A percentile compares a stretch with the other conserved stretches of the same genome.
Conservation (phyloP, 2,113 vertebrate genomes). For the Nycticryphes semicollaris region DNA sequence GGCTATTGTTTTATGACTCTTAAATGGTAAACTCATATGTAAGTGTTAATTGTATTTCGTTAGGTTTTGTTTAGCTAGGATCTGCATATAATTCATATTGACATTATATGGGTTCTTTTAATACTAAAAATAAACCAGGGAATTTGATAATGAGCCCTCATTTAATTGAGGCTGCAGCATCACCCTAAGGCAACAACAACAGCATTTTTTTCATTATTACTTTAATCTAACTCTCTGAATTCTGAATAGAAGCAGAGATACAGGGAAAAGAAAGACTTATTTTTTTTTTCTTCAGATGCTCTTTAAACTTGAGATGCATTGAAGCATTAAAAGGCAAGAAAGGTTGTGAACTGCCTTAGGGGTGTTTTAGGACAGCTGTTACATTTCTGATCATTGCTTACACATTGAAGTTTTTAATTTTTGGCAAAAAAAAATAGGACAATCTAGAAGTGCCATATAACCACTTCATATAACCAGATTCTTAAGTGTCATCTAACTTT, state of each 20-base stretch:
- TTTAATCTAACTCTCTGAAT: slow-evolving; percentile 1
- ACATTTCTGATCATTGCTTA: background rate
- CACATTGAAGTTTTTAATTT: background rate
- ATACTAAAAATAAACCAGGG: background rate
- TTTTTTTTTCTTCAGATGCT: background rate
- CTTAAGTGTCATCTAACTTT: background rate
- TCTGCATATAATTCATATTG: background rate
- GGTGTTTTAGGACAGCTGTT: background rate
- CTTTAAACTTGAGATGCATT: background rate
- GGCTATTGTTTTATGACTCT: background rate
- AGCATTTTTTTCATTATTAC: slow-evolving; percentile 18
- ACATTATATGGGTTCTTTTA: background rate
- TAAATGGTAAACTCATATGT: background rate
- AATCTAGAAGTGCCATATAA: background rate
- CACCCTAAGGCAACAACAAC: slow-evolving; percentile 2
- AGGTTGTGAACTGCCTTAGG: background rate
- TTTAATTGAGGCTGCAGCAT: background rate
- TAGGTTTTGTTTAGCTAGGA: background rate
- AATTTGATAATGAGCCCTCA: slow-evolving; percentile 38
- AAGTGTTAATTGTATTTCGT: background rate
- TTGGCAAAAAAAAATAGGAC: background rate
- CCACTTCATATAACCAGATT: background rate
- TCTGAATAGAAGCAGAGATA: background rate
- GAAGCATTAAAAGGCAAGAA: background rate
- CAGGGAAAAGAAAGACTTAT: background rate